Evolutionary conservation across 2,888 invertebrate species (phyloP).

Genomic region (Synergus umbraculus): DNA sequence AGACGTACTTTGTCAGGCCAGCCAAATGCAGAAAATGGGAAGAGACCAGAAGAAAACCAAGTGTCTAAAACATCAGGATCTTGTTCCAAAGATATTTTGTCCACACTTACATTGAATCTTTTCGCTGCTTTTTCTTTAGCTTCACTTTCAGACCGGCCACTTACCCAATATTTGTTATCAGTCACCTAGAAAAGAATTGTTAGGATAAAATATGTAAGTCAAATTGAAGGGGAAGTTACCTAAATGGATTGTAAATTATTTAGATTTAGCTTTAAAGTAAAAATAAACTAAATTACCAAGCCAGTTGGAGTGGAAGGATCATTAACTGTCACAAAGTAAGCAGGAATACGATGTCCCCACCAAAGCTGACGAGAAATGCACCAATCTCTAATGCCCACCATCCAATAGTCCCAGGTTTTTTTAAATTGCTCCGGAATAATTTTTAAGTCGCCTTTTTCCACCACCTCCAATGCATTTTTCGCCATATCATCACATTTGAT

Average conservation of each 20-base stretch:
- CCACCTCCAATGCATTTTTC: constrained; percentile 87
- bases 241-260: constrained; percentile 13
- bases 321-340: constrained; percentile 86
- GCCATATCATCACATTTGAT: constrained; percentile 95
- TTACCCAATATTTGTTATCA: constrained; percentile 80
- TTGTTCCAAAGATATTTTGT: constrained; percentile 82
- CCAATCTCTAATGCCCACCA: constrained; percentile 98
- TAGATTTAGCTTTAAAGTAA: constrained; percentile 4
- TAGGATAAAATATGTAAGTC: constrained; percentile 18
- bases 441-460: constrained; percentile 88
- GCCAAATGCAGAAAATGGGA: constrained; percentile 97
- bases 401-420: constrained; percentile 97
- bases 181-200: constrained; percentile 49
- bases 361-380: constrained; percentile 98
- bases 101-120: constrained; percentile 81
- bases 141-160: constrained; percentile 82
- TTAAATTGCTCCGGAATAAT: constrained; percentile 94
- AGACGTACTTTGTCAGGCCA: constrained; percentile 90
- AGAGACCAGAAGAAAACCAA: constrained; percentile 98
- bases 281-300: constrained; percentile 50
- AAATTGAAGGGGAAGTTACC: no score
- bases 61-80: constrained; percentile 99
- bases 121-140: constrained; percentile 88
- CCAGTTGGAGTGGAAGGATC: constrained; percentile 67
- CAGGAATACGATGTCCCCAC: constrained; percentile 99